Evolutionary conservation across 2,888 invertebrate species (phyloP), one percentile per base, ranked within the genome.

Genomic region (Tolmerus cingulatus): DNA sequence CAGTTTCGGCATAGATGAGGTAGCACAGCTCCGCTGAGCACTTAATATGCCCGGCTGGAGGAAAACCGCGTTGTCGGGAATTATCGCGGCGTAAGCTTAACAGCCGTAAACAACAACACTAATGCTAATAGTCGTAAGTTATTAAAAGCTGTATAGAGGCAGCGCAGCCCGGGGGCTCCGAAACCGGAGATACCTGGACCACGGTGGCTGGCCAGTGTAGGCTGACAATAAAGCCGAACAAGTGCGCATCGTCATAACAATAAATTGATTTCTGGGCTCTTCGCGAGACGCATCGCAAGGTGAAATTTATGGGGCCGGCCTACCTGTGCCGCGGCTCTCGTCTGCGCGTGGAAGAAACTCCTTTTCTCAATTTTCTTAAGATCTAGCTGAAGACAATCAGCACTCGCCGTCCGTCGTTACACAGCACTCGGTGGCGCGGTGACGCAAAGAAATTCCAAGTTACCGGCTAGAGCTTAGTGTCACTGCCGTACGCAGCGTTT

Each of bases 141-240:
- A 86, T 46, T 74, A 74, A 84, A 86, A 74, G 46, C 86, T 86
- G 46, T 77, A 77, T 86, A 81, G 46, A 82, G 87, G 27, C 86
- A 77, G 82, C 43, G 74, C 30, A 77, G 66, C 2, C 27, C 37
- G 9, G 16, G 30, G 27, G 23, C 40, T 46, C 43, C 43, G 51
- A 16, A 14, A 55, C 46, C 30, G 19, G 55, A 55, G 55, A 12
- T 81, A 66, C 51, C 87, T 57, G 19, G 34, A 2, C 74, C 23
- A 43, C 37, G 14, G 57, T 57, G 77, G 55, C 77, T n/a, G 9
- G 27, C 27, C 27, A 46, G 4, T 85, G 88, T 88, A 82, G 88
- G 88, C 84, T 88, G 88, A 87, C 88, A 88, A 88, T 88, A 88
- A 88, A 88, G 74, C 82, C 87, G 85, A 88, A 88, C 88, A 88